Conservation (phyloP, 2,888 invertebrate genomes). For the Chirona hameri region DNA sequence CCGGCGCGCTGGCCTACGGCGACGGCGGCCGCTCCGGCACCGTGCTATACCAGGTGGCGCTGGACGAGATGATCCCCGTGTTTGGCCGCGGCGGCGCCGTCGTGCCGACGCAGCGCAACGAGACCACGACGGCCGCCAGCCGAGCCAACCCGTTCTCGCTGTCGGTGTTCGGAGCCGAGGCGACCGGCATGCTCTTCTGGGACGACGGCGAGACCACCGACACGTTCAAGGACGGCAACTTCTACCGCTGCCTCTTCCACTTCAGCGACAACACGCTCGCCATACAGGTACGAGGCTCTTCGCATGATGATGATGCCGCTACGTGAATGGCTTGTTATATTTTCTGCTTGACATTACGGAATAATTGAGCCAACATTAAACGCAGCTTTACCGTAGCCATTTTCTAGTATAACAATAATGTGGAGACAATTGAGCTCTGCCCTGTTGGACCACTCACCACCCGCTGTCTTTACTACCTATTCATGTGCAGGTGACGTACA, state of each 20-base stretch:
- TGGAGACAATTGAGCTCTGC: too few relatives aligned
- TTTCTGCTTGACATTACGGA: too few relatives aligned
- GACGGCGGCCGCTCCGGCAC: neutral
- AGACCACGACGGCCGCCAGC: slow-evolving; percentile 40
- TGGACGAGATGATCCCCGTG: slow-evolving; percentile 43
- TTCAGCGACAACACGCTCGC: neutral
- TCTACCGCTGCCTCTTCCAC: neutral
- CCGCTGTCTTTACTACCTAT: too few relatives aligned
- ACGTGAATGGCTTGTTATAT: too few relatives aligned
- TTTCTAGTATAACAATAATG: too few relatives aligned
- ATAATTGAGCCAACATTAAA: too few relatives aligned
- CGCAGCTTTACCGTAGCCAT: too few relatives aligned
- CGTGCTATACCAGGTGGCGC: slow-evolving; percentile 32
- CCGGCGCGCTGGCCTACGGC: neutral
- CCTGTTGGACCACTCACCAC: too few relatives aligned
- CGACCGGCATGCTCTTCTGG: slow-evolving; percentile 38
- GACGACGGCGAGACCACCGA: slow-evolving; percentile 37
- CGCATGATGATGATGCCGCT: too few relatives aligned
- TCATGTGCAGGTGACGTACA: neutral
- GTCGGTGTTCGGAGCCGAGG: slow-evolving; percentile 33
- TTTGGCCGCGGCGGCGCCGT: slow-evolving; percentile 45
- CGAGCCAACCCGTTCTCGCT: slow-evolving; percentile 37
- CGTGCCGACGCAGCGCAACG: slow-evolving; percentile 44
- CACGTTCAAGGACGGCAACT: neutral
- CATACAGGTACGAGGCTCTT: neutral